phyloP scores from a whole-genome alignment of 2,797 vertebrate species.

The Thunnus albacares region DNA sequence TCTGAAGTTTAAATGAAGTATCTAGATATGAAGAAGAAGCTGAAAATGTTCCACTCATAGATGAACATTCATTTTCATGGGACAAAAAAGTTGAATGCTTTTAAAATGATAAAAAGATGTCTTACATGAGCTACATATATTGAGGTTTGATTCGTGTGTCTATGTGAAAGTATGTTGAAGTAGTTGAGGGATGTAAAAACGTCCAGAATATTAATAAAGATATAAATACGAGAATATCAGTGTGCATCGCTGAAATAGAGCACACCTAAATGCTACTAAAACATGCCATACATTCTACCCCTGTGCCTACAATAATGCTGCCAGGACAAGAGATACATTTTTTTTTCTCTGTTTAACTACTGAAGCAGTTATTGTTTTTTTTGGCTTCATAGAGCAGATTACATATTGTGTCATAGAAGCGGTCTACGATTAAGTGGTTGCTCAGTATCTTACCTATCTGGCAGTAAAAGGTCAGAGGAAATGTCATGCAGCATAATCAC shows the following conservation, averaged over 20 bases:
- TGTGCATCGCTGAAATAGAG: background rate
- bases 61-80: background rate
- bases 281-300: constrained; percentile 31
- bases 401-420: constrained; percentile 38
- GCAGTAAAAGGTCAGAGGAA: constrained; percentile 49
- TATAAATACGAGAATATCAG: constrained; percentile 34
- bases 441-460: constrained; percentile 39
- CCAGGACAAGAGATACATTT: constrained; percentile 4
- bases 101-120: background rate
- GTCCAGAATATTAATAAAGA: constrained; percentile 19
- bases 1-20: background rate
- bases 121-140: background rate
- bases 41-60: background rate
- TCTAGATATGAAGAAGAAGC: background rate
- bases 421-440: constrained; percentile 32
- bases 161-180: background rate
- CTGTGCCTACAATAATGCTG: constrained; percentile 6
- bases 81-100: background rate
- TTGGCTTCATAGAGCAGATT: constrained; percentile 59
- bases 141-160: background rate
- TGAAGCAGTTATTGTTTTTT: constrained; percentile 44
- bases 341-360: constrained; percentile 11
- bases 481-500: constrained; percentile 68
- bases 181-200: background rate
- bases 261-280: constrained; percentile 37